These are phyloP conservation scores for Neosilurus mollespiculum DNA, from an alignment of 2,797 vertebrate species.

Conservation along the genomic window DNA sequence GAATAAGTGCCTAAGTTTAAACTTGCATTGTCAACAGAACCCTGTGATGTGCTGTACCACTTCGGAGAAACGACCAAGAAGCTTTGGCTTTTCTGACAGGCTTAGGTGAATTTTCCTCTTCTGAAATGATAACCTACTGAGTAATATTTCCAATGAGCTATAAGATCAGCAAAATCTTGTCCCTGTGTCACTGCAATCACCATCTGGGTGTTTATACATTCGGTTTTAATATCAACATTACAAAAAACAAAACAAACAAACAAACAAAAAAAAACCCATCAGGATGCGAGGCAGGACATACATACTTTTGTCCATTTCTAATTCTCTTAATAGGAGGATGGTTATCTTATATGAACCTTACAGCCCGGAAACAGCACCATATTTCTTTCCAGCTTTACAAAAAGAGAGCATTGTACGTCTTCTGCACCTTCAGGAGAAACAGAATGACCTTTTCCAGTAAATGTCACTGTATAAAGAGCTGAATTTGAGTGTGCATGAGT, in stretches of 20 bases:
- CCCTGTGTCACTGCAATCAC: slow-evolving; percentile 7
- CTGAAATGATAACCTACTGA: slow-evolving; percentile 27
- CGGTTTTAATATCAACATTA: slow-evolving; percentile 9
- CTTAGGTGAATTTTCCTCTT: slow-evolving; percentile 6
- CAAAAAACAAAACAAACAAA: no score
- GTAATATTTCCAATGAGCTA: slow-evolving; percentile 17
- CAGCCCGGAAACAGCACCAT: not conserved
- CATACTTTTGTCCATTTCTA: not conserved
- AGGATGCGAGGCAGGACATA: not conserved
- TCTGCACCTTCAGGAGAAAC: slow-evolving; percentile 25
- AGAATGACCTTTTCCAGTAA: slow-evolving; percentile 30
- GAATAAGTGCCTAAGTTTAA: slow-evolving; percentile 27
- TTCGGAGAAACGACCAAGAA: slow-evolving; percentile 11
- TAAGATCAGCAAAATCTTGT: slow-evolving; percentile 17
- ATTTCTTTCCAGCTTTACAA: not conserved
- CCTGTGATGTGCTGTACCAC: not conserved
- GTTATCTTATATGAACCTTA: slow-evolving; percentile 17
- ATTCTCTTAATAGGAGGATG: not conserved
- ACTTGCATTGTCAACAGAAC: slow-evolving; percentile 16
- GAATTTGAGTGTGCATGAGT: slow-evolving; percentile 4
- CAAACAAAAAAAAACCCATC: not conserved
- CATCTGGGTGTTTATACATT: slow-evolving; percentile 19
- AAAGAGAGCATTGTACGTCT: not conserved
- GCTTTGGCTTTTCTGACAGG: not conserved
- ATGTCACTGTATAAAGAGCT: slow-evolving; percentile 30